These are phyloP conservation scores for Carduelis carduelis DNA, from an alignment of 2,797 vertebrate genomes.

Conservation along the genomic window DNA sequence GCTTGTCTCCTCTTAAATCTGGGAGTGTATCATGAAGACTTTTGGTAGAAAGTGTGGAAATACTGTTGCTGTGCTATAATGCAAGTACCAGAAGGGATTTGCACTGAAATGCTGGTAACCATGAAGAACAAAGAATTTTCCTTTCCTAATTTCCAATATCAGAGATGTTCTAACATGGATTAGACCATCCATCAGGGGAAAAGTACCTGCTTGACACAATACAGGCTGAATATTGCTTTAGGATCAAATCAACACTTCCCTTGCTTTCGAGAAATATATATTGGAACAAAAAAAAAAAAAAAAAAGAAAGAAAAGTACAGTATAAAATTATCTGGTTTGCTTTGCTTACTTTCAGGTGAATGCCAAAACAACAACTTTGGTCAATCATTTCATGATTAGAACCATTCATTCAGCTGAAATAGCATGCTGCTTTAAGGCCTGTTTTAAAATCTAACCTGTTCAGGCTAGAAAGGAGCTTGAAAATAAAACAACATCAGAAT, in stretches of 20 bases:
- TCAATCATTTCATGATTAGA: neutral
- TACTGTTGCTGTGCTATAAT: neutral
- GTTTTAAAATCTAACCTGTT: neutral
- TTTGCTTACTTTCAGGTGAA: neutral
- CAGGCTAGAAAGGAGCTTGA: neutral
- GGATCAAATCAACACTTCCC: neutral
- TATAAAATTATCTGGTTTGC: neutral
- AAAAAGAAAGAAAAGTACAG: neutral
- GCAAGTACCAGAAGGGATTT: neutral
- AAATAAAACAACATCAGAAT: neutral
- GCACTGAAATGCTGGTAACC: neutral
- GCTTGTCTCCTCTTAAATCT: neutral
- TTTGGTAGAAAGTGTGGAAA: neutral
- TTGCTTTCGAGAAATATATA: neutral
- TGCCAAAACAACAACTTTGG: neutral
- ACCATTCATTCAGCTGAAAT: neutral
- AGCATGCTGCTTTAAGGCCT: neutral
- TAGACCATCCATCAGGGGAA: neutral
- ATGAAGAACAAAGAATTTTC: neutral
- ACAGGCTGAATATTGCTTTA: neutral
- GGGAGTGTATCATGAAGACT: neutral
- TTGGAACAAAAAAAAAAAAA: neutral
- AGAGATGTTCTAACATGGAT: neutral
- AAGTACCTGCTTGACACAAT: neutral
- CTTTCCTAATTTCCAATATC: neutral